Evolutionary conservation across 2,797 vertebrate species (phyloP).

Genomic region (Synanceia verrucosa): DNA sequence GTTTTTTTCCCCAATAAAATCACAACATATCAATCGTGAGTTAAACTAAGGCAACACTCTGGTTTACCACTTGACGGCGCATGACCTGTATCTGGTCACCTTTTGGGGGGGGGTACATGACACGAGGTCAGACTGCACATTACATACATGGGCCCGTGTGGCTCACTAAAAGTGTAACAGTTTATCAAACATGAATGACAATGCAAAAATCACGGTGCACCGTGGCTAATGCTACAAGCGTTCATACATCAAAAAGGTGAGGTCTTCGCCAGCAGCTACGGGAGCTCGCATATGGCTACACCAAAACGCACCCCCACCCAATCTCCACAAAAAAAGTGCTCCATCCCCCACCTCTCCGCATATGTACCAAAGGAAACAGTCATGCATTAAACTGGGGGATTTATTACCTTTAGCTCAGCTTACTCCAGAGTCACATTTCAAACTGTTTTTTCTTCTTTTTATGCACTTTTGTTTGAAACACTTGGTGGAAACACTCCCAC

Average conservation of each 20-base stretch:
- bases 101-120: conserved; percentile 50
- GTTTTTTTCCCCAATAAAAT: background rate
- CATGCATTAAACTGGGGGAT: conserved; percentile 92
- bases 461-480: conserved; percentile 70
- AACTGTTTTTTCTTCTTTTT: conserved; percentile 61
- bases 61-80: conserved; percentile 69
- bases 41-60: background rate
- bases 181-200: background rate
- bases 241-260: conserved; percentile 43
- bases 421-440: conserved; percentile 82
- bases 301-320: conserved; percentile 82
- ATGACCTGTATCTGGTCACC: conserved; percentile 59
- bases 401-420: conserved; percentile 91
- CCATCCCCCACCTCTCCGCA: conserved; percentile 84
- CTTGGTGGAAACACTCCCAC: background rate
- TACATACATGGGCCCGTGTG: background rate
- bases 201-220: background rate
- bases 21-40: background rate
- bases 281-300: conserved; percentile 78
- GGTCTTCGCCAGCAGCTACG: conserved; percentile 60
- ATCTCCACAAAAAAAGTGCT: conserved; percentile 64
- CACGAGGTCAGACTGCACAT: conserved; percentile 61
- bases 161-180: background rate
- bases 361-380: conserved; percentile 93
- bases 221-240: background rate